Evolutionary conservation across 2,797 vertebrate genomes (phyloP).

Genomic region (Nothura maculosa): DNA sequence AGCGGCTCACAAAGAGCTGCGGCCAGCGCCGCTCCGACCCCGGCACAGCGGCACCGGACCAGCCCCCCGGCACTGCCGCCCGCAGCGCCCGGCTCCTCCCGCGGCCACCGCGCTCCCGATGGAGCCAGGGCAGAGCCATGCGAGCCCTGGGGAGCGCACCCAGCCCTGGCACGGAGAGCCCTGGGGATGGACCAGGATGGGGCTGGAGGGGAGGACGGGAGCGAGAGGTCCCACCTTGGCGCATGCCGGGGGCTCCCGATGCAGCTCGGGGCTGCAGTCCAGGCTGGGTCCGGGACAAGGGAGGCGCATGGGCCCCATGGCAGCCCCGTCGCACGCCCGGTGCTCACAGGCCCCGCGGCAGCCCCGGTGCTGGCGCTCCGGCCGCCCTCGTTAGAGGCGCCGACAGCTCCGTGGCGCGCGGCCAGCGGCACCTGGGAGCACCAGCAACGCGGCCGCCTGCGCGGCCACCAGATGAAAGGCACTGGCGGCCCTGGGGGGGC

Average conservation of each 20-base stretch:
- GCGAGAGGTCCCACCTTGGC: too few relatives aligned
- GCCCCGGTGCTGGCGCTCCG: background rate
- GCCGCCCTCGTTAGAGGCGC: slow-evolving; percentile 7
- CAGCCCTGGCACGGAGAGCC: rapidly evolving
- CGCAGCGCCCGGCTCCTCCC: background rate
- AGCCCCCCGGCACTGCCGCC: background rate
- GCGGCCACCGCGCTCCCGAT: background rate
- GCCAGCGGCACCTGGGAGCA: slow-evolving; percentile 72
- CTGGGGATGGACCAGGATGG: background rate
- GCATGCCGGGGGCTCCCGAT: too few relatives aligned
- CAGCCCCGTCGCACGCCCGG: too few relatives aligned
- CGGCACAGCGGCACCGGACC: slow-evolving; percentile 26
- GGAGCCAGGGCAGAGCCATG: background rate
- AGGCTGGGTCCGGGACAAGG: background rate
- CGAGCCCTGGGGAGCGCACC: rapidly evolving
- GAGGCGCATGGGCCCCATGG: too few relatives aligned
- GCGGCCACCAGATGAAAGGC: slow-evolving; percentile 33
- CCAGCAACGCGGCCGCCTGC: slow-evolving; percentile 42
- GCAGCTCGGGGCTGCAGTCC: background rate
- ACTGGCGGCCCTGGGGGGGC: background rate
- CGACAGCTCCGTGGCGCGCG: slow-evolving; percentile 56
- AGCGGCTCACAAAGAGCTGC: slow-evolving; percentile 14
- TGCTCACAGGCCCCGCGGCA: too few relatives aligned
- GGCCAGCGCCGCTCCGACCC: background rate
- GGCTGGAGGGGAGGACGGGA: background rate